Evolutionary conservation across 64 coral and sea anemone genomes (phyloP).

Genomic region (Porites lutea): DNA sequence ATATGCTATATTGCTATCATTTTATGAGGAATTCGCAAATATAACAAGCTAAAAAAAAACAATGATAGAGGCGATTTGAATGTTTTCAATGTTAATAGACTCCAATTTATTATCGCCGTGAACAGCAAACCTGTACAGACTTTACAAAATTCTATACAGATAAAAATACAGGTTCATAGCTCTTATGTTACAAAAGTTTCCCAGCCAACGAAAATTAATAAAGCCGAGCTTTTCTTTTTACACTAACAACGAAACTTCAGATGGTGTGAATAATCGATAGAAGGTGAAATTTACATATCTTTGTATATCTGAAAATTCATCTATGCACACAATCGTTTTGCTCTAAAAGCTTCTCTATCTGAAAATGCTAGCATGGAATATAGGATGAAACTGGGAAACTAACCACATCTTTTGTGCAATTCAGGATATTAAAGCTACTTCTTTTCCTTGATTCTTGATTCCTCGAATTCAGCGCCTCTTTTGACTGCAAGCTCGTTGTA

Average conservation of each 20-base stretch:
- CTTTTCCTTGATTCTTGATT: slow-evolving; percentile 71
- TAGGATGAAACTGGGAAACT: slow-evolving; percentile 47
- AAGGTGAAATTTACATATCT: slow-evolving; percentile 94
- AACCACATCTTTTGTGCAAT: slow-evolving; percentile 50
- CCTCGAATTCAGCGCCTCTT: slow-evolving; percentile 59
- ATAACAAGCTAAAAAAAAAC: not conserved
- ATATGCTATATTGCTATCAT: not conserved
- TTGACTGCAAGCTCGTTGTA: slow-evolving; percentile 7
- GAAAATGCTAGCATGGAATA: slow-evolving; percentile 33
- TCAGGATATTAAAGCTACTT: slow-evolving; percentile 71
- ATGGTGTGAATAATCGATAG: slow-evolving; percentile 38
- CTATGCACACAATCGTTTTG: slow-evolving; percentile 28
- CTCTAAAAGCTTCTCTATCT: slow-evolving; percentile 5
- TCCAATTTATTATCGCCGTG: slow-evolving; percentile 75
- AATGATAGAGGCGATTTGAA: not conserved
- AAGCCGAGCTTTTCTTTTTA: slow-evolving; percentile 25
- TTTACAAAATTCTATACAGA: slow-evolving; percentile 99
- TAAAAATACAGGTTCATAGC: slow-evolving; percentile 92
- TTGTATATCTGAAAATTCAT: slow-evolving; percentile 34
- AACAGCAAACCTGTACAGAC: slow-evolving; percentile 89
- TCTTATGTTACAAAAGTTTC: slow-evolving; percentile 94
- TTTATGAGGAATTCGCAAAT: not conserved
- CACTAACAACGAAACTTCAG: slow-evolving; percentile 11
- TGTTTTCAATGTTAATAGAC: slow-evolving; percentile 49
- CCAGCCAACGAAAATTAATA: slow-evolving; percentile 34